Percentiles rank a stretch among this genome's conserved stretches.
Conservation (phyloP, 2,888 invertebrate genomes). For the Podabrus alpinus region DNA sequence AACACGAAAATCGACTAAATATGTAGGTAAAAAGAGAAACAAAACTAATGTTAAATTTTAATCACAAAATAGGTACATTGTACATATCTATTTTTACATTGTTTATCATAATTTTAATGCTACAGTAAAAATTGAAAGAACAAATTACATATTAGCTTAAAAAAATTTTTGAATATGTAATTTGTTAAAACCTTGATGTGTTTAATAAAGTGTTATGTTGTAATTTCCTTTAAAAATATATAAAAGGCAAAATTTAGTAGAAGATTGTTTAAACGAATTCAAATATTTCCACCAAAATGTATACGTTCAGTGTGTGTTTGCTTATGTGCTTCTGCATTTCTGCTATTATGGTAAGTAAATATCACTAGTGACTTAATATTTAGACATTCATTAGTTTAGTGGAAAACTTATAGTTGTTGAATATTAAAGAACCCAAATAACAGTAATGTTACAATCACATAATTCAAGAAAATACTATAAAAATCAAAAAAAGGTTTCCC, state of each 20-base stretch:
- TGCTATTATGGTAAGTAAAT: conserved; percentile 16
- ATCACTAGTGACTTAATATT: background rate
- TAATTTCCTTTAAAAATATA: background rate
- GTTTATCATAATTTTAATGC: background rate
- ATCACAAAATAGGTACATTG: background rate
- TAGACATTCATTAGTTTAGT: background rate
- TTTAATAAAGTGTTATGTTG: background rate
- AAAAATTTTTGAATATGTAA: background rate
- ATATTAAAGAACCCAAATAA: background rate
- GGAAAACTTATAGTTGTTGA: background rate
- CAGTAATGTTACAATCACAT: too few species aligned
- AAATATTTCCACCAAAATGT: background rate
- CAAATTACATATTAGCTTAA: background rate
- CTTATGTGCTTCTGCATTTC: conserved; percentile 17
- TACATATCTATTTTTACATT: too few species aligned
- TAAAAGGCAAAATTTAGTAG: background rate
- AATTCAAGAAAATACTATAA: too few species aligned
- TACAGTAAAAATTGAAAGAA: background rate
- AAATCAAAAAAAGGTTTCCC: too few species aligned
- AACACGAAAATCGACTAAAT: background rate
- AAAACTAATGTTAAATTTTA: background rate
- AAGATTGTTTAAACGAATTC: background rate
- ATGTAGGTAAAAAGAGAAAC: background rate
- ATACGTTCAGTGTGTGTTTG: conserved; percentile 10
- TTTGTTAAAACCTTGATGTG: background rate